phyloP scores from a whole-genome alignment of 2,797 vertebrate genomes.

The Malacoctenus gilli region DNA sequence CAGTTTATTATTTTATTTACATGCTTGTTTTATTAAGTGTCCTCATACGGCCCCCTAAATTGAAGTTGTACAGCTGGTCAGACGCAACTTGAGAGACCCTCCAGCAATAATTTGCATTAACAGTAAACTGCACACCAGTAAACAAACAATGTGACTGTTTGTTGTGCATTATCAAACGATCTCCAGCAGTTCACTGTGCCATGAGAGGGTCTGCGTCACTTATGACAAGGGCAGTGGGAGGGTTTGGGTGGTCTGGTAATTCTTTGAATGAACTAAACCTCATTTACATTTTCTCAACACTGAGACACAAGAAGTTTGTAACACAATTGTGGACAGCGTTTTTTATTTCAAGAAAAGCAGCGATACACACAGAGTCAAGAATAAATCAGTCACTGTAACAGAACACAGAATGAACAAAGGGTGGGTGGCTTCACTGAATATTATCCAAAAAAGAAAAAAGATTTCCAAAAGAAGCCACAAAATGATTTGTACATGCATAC shows the following conservation, averaged over 20 bases:
- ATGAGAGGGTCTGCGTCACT: constrained; percentile 61
- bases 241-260: constrained; percentile 56
- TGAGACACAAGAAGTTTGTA: not conserved
- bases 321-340: not conserved
- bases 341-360: constrained; percentile 46
- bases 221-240: constrained; percentile 62
- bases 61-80: constrained; percentile 7
- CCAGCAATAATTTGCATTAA: constrained; percentile 62
- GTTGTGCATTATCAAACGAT: constrained; percentile 58
- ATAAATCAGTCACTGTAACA: constrained; percentile 13
- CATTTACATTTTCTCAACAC: constrained; percentile 47
- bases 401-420: constrained; percentile 13
- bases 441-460: not conserved
- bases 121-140: constrained; percentile 41
- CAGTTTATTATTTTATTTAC: too few relatives aligned
- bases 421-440: too few relatives aligned
- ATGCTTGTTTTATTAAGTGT: too few relatives aligned
- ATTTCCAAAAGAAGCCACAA: not conserved
- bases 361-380: not conserved
- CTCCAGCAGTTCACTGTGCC: constrained; percentile 43
- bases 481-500: too few relatives aligned
- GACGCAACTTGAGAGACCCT: constrained; percentile 32
- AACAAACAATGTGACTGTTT: constrained; percentile 60
- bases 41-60: too few relatives aligned
- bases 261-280: constrained; percentile 72